Evolutionary conservation across 2,797 vertebrate species (phyloP).

Genomic region (Gadopsis bispinosus): DNA sequence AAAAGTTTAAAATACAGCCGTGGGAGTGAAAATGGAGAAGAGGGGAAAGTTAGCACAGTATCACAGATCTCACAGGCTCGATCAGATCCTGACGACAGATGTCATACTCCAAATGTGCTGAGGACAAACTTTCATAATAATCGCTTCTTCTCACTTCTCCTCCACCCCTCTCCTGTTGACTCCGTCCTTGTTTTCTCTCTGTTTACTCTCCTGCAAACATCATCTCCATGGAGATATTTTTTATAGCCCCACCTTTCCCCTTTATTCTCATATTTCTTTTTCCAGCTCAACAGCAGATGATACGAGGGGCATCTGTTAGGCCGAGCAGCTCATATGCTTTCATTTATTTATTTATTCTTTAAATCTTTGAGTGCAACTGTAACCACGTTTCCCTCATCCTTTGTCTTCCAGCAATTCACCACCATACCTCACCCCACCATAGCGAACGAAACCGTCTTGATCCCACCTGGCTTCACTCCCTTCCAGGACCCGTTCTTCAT

Average conservation of each 20-base stretch:
- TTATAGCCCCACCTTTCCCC: constrained; percentile 3
- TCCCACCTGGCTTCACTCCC: constrained; percentile 67
- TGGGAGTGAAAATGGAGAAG: constrained; percentile 67
- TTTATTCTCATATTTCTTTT: constrained; percentile 21
- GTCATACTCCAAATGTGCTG: constrained; percentile 58
- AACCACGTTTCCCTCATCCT: constrained; percentile 27
- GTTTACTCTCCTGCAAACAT: constrained; percentile 37
- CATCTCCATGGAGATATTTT: constrained; percentile 54
- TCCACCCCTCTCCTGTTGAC: constrained; percentile 30
- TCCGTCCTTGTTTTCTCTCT: constrained; percentile 30
- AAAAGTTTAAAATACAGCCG: constrained; percentile 59
- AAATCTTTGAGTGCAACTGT: constrained; percentile 2
- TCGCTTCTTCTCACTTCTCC: constrained; percentile 39
- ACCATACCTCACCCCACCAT: constrained; percentile 62
- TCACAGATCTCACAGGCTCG: constrained; percentile 49
- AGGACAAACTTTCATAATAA: constrained; percentile 46
- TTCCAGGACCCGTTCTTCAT: constrained; percentile 93
- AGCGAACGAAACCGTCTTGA: constrained; percentile 61
- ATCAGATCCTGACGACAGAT: constrained; percentile 45
- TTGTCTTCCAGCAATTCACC: constrained; percentile 63
- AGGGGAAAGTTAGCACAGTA: constrained; percentile 63
- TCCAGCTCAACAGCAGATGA: constrained; percentile 5
- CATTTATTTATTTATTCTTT: not conserved
- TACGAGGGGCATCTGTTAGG: not conserved
- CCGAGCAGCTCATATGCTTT: not conserved